These are phyloP conservation scores for Acrobasis suavella DNA, from an alignment of 2,888 invertebrate species.

Conservation along the genomic window DNA sequence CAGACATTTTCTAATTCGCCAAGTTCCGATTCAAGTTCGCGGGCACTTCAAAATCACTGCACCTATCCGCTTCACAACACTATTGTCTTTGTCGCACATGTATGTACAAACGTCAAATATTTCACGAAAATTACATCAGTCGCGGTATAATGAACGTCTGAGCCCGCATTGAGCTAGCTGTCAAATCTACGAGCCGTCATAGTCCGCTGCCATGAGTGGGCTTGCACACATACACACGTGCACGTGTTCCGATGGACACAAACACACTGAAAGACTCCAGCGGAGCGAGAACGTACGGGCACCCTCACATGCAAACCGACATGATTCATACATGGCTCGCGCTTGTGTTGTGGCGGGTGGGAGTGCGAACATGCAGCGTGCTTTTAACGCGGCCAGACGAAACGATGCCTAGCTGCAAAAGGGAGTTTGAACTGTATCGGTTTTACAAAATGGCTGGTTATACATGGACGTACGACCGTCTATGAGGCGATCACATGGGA, in stretches of 20 bases:
- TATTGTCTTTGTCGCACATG: slow-evolving; percentile 55
- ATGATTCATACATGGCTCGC: slow-evolving; percentile 72
- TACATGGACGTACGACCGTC: slow-evolving; percentile 59
- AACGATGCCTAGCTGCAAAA: slow-evolving; percentile 76
- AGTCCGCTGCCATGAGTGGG: slow-evolving; percentile 81
- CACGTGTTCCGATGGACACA: slow-evolving; percentile 68
- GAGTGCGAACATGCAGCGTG: slow-evolving; percentile 82
- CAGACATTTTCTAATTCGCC: slow-evolving; percentile 46
- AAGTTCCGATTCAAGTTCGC: slow-evolving; percentile 66
- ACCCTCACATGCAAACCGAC: slow-evolving; percentile 59
- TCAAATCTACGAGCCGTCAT: slow-evolving; percentile 84
- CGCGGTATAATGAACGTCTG: slow-evolving; percentile 80
- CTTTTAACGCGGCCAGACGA: slow-evolving; percentile 79
- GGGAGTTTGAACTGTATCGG: slow-evolving; percentile 67
- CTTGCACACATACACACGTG: slow-evolving; percentile 69
- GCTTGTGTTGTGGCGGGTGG: slow-evolving; percentile 76
- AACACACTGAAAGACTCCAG: slow-evolving; percentile 78
- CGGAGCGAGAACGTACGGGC: slow-evolving; percentile 70
- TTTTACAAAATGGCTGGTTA: slow-evolving; percentile 76
- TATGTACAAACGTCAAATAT: slow-evolving; percentile 67
- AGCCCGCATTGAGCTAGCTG: slow-evolving; percentile 83
- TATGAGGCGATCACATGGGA: slow-evolving; percentile 76
- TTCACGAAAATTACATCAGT: slow-evolving; percentile 75
- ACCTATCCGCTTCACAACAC: slow-evolving; percentile 51
- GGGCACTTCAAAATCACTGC: slow-evolving; percentile 48